Conservation (phyloP, 2,888 invertebrate species). For the Nomada flava region DNA sequence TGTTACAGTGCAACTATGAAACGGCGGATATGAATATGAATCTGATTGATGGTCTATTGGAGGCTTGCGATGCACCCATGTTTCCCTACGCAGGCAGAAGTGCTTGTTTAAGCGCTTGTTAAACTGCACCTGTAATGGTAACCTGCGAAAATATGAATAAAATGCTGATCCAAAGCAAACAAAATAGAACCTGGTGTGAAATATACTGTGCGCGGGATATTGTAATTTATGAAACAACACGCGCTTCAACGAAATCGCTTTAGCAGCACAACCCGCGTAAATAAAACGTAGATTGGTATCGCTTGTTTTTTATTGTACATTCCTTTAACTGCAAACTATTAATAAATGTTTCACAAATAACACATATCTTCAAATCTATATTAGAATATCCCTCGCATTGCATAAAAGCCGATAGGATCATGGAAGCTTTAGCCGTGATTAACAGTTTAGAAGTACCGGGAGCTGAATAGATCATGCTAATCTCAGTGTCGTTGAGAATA, state of each 20-base stretch:
- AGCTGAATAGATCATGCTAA: slow-evolving; percentile 24
- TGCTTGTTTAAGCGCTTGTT: slow-evolving; percentile 14
- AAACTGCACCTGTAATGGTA: not conserved
- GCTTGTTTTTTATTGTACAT: not conserved
- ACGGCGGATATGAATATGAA: not conserved
- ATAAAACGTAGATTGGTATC: slow-evolving; percentile 15
- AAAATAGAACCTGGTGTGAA: slow-evolving; percentile 2
- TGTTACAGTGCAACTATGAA: not conserved
- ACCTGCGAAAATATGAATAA: not conserved
- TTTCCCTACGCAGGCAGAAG: not conserved
- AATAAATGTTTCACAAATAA: not conserved
- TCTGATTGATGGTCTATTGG: not conserved
- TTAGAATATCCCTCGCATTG: too few relatives aligned
- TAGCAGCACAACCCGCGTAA: not conserved
- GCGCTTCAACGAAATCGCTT: not conserved
- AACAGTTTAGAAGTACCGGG: not conserved
- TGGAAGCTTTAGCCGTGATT: not conserved
- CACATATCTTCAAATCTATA: too few relatives aligned
- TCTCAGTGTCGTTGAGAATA: slow-evolving; percentile 17
- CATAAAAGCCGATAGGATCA: not conserved
- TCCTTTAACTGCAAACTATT: not conserved
- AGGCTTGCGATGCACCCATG: not conserved
- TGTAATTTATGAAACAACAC: slow-evolving; percentile 17
- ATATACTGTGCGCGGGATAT: not conserved
- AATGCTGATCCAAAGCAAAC: slow-evolving; percentile 15